Evolutionary conservation across 2,113 vertebrate species (phyloP).

Genomic region (Nothobranchius furzeri): DNA sequence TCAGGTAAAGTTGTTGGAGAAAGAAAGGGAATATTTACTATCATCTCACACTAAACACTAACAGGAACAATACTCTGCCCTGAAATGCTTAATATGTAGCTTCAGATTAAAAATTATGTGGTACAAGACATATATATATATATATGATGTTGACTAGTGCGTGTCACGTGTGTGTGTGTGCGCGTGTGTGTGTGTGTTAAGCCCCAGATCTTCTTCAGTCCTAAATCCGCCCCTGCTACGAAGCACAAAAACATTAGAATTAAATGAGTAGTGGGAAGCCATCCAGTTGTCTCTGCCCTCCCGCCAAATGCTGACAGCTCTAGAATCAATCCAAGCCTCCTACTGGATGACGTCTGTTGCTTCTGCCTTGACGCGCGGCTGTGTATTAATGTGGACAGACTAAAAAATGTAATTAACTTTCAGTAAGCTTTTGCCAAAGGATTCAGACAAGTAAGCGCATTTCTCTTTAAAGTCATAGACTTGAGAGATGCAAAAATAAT

Average conservation of each 20-base stretch:
- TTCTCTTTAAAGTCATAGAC: neutral
- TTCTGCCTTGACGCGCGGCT: constrained; percentile 50
- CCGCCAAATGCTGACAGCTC: constrained; percentile 21
- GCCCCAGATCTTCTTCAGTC: no score
- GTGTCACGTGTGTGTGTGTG: no score
- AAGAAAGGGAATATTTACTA: no score
- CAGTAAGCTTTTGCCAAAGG: constrained; percentile 38
- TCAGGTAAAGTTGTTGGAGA: no score
- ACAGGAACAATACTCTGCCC: no score
- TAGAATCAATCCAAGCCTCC: constrained; percentile 62
- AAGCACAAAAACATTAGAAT: constrained; percentile 12
- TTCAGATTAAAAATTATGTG: no score
- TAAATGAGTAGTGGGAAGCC: constrained; percentile 23
- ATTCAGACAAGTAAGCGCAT: neutral
- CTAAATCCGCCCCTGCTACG: no score
- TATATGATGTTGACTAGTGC: no score
- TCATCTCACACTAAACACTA: no score
- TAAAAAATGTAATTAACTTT: constrained; percentile 63
- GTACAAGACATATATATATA: no score
- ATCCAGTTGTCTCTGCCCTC: constrained; percentile 36
- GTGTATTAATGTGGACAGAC: constrained; percentile 54
- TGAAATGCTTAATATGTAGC: no score
- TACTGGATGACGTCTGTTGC: constrained; percentile 53
- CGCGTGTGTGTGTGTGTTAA: no score
- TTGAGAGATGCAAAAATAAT: constrained; percentile 11